Percentiles rank a stretch among this genome's conserved stretches.
phyloP scores from a whole-genome alignment of 2,797 vertebrate species.

The Scomberomorus guttatus region DNA sequence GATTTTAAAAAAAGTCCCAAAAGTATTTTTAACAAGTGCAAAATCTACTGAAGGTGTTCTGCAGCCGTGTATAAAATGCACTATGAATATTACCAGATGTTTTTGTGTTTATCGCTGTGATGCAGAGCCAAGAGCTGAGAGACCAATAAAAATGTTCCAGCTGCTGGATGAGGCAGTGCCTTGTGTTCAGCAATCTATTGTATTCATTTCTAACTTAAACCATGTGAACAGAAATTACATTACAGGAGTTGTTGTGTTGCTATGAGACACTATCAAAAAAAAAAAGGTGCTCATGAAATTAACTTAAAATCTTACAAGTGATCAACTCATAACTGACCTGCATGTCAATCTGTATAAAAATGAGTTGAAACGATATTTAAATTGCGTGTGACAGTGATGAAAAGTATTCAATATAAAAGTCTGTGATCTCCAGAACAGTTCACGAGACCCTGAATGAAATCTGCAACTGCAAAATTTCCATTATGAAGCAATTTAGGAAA shows the following conservation, averaged over 20 bases:
- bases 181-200: conserved; percentile 3
- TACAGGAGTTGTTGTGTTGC: neutral
- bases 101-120: conserved; percentile 27
- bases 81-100: conserved; percentile 33
- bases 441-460: neutral
- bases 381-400: neutral
- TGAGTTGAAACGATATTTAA: neutral
- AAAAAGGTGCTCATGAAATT: neutral
- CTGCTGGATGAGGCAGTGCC: conserved; percentile 43
- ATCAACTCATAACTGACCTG: neutral
- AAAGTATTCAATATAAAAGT: neutral
- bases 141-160: conserved; percentile 41
- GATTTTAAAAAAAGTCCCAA: neutral
- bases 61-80: conserved; percentile 7
- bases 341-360: neutral
- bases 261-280: neutral
- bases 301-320: neutral
- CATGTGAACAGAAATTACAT: conserved; percentile 18
- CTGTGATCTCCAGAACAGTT: neutral
- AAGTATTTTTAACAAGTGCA: neutral
- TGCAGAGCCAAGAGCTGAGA: conserved; percentile 19
- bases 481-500: neutral
- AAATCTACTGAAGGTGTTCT: neutral
- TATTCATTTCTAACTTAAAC: conserved; percentile 25
- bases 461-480: neutral